Percentiles rank a stretch among this genome's conserved stretches.
phyloP scores from a whole-genome alignment of 2,888 invertebrate genomes.

The Deilephila elpenor region DNA sequence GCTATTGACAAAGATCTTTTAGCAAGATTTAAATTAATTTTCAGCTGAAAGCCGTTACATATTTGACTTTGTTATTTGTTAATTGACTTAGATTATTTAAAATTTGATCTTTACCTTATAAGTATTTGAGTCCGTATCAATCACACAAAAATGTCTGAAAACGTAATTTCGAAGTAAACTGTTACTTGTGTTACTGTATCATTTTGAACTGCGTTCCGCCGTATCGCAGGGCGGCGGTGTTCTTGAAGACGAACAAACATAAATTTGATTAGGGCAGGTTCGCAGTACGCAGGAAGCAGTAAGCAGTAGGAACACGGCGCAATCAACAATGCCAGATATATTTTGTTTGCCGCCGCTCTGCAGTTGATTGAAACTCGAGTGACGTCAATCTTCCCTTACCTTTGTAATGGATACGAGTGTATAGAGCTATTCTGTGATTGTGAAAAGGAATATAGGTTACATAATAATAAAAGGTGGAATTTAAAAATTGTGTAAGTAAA shows the following conservation, averaged over 20 bases:
- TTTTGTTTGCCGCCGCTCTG: conserved; percentile 54
- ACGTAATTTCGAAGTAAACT: no score
- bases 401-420: conserved; percentile 19
- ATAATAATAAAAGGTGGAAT: no score
- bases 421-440: neutral
- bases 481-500: no score
- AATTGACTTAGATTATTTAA: no score
- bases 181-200: neutral
- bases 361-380: conserved; percentile 34
- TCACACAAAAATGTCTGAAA: no score
- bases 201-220: conserved; percentile 35
- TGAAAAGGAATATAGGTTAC: neutral
- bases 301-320: conserved; percentile 45
- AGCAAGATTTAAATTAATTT: no score
- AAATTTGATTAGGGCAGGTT: conserved; percentile 81
- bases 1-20: no score
- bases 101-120: no score
- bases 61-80: no score
- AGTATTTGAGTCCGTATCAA: no score
- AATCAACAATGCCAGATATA: conserved; percentile 67
- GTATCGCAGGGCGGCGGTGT: conserved; percentile 45
- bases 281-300: conserved; percentile 44
- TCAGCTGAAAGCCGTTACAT: no score
- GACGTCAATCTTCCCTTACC: conserved; percentile 27
- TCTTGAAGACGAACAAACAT: conserved; percentile 78